These are phyloP conservation scores for Lycocerus yunnanus DNA, from an alignment of 2,888 invertebrate genomes.

Conservation along the genomic window DNA sequence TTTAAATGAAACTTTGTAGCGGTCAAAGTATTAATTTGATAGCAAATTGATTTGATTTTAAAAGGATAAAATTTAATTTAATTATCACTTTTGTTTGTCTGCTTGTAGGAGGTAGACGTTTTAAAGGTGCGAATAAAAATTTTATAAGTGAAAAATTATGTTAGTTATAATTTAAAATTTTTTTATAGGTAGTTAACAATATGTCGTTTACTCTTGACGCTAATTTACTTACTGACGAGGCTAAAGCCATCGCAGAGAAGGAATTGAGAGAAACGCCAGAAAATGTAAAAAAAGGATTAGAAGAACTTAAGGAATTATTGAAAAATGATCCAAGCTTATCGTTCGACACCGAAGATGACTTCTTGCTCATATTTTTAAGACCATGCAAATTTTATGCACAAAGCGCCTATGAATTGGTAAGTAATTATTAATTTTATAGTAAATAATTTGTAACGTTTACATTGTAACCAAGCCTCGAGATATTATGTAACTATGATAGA, in stretches of 20 bases:
- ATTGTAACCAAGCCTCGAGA: not conserved
- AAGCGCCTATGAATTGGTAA: conserved; percentile 77
- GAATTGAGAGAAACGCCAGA: conserved; percentile 77
- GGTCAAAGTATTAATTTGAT: conserved; percentile 26
- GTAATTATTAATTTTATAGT: conserved; percentile 41
- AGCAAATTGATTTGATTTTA: conserved; percentile 17
- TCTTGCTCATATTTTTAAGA: conserved; percentile 75
- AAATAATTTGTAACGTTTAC: not conserved
- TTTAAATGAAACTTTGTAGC: conserved; percentile 25
- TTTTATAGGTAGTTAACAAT: not conserved
- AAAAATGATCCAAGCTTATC: conserved; percentile 68
- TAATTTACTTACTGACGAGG: conserved; percentile 63
- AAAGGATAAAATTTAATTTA: conserved; percentile 8
- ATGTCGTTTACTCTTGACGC: conserved; percentile 62
- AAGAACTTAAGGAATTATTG: conserved; percentile 66
- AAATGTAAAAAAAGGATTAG: conserved; percentile 63
- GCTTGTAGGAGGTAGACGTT: not conserved
- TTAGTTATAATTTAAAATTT: too few relatives aligned
- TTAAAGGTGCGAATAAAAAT: not conserved
- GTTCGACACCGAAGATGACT: conserved; percentile 74
- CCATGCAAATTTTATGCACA: conserved; percentile 84
- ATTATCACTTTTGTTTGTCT: conserved; percentile 3
- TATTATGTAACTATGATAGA: not conserved
- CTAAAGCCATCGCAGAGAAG: conserved; percentile 62
- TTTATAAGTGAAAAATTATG: not conserved